Evolutionary conservation across 2,888 invertebrate species (phyloP).

Genomic region (Melikaiella ostensackeni): DNA sequence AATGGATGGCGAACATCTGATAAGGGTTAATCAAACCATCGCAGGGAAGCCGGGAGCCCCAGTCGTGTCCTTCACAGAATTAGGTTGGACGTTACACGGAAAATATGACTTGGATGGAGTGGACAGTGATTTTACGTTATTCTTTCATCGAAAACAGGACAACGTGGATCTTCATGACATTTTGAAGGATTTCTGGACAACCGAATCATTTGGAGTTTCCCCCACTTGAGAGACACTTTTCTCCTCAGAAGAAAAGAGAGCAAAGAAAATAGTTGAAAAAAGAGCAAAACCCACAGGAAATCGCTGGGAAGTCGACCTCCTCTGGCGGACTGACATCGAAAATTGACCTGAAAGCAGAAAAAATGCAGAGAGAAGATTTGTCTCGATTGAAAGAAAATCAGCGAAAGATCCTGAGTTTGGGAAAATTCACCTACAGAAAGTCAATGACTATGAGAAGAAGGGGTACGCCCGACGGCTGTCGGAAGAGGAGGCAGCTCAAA

Average conservation of each 20-base stretch:
- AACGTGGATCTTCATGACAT: not conserved
- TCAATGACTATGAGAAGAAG: constrained; percentile 52
- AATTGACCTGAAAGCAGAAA: constrained; percentile 55
- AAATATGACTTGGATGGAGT: not conserved
- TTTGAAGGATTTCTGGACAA: constrained; percentile 27
- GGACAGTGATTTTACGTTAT: not conserved
- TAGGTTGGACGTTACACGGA: constrained; percentile 38
- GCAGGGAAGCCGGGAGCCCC: not conserved
- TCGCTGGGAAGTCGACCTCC: too few species aligned
- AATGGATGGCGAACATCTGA: constrained; percentile 24
- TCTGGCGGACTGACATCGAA: not conserved
- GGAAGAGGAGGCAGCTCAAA: constrained; percentile 35
- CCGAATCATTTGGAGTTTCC: not conserved
- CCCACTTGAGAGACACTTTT: not conserved
- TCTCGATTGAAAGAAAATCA: constrained; percentile 55
- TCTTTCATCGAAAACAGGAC: not conserved
- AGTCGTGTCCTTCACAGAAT: constrained; percentile 5
- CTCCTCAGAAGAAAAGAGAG: not conserved
- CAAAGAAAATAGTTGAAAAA: not conserved
- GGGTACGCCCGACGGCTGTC: constrained; percentile 52
- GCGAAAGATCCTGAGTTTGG: constrained; percentile 47
- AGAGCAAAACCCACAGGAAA: too few species aligned
- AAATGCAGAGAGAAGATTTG: constrained; percentile 52
- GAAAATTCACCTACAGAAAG: constrained; percentile 47
- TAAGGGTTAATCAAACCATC: not conserved